phyloP scores from a whole-genome alignment of 2,113 vertebrate species.

The Numenius arquata region DNA sequence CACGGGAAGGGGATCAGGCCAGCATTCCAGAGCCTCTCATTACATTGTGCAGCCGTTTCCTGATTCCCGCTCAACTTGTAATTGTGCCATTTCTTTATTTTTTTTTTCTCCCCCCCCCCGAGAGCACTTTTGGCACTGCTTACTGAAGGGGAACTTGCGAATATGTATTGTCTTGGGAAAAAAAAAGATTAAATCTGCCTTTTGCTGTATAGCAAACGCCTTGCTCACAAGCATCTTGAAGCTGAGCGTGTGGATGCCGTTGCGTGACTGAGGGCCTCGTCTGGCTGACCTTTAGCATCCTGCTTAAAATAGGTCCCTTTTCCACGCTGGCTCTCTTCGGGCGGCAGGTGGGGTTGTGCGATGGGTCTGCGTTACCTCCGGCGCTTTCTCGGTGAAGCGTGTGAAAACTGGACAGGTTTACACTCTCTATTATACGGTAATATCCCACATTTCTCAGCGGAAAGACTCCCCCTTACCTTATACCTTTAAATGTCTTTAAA shows the following conservation, averaged over 20 bases:
- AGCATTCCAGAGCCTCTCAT: not conserved
- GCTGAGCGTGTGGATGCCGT: not conserved
- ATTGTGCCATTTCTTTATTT: constrained; percentile 1
- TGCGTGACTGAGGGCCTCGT: not conserved
- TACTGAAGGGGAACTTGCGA: constrained; percentile 31
- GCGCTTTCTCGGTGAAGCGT: not conserved
- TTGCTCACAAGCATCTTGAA: not conserved
- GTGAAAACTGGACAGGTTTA: not conserved
- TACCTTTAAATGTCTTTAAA: not conserved
- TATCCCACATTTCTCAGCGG: not conserved
- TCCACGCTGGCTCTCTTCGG: not conserved
- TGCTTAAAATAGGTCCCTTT: constrained; percentile 60
- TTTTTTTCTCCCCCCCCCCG: too few species aligned
- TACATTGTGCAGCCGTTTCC: not conserved
- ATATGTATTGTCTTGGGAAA: not conserved
- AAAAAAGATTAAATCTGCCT: not conserved
- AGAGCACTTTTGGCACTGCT: constrained; percentile 8
- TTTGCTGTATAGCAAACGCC: not conserved
- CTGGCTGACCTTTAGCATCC: constrained; percentile 50
- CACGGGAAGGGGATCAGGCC: not conserved
- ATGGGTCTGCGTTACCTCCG: constrained; percentile 27
- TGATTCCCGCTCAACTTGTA: not conserved
- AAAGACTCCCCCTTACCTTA: not conserved
- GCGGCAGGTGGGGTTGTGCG: constrained; percentile 26
- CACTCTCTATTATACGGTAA: not conserved